Evolutionary conservation across 2,888 invertebrate genomes (phyloP).

Genomic region (Metacarcinus magister): DNA sequence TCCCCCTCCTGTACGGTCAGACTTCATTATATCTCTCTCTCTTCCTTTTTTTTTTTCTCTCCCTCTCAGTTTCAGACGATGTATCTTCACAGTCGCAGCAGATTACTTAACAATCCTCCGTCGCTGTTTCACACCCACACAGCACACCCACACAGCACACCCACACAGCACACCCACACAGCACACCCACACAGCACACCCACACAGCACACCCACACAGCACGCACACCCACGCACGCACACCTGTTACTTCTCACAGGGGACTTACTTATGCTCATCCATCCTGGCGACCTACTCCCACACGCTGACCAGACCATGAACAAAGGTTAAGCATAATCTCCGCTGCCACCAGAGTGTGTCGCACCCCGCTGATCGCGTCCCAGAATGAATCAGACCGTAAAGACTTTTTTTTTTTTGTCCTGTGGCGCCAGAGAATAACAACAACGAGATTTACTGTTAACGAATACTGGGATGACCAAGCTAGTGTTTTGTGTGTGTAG

Average conservation of each 20-base stretch:
- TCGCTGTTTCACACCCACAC: too few relatives aligned
- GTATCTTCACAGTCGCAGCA: too few relatives aligned
- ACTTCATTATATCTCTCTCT: too few relatives aligned
- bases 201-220: background rate
- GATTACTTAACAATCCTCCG: too few relatives aligned
- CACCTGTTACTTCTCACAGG: background rate
- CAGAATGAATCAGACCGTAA: constrained; percentile 1
- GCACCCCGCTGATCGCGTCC: background rate
- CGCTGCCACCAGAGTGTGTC: background rate
- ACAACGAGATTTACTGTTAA: background rate
- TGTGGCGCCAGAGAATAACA: background rate
- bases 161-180: too few relatives aligned
- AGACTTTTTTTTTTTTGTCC: background rate
- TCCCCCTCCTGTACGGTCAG: too few relatives aligned
- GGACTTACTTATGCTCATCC: background rate
- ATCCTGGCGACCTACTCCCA: background rate
- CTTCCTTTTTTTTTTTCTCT: too few relatives aligned
- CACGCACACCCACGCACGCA: background rate
- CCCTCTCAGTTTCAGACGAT: too few relatives aligned
- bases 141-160: too few relatives aligned
- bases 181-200: too few relatives aligned
- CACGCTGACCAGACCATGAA: background rate
- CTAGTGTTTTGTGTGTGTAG: background rate
- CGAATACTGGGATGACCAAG: background rate
- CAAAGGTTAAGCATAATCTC: background rate